Percentiles rank a stretch among this genome's conserved stretches.
Conservation (phyloP, 2,888 invertebrate species). For the Uropetala carovei region DNA sequence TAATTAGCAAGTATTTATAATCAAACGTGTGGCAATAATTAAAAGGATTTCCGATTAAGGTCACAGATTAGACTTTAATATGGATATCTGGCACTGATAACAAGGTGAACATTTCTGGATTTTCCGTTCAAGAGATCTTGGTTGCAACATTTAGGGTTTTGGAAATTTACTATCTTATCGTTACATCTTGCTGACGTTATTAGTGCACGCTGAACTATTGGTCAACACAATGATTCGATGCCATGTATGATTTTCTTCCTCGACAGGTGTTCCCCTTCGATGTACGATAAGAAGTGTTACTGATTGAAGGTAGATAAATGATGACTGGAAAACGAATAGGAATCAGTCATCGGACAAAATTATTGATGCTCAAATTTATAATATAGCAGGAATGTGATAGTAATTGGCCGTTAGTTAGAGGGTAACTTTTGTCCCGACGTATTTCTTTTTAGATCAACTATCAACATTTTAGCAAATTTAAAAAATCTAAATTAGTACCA, state of each 20-base stretch:
- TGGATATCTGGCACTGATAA: neutral
- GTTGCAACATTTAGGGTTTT: neutral
- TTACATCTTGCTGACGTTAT: neutral
- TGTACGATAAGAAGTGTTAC: no score
- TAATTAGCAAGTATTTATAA: neutral
- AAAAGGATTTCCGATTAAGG: neutral
- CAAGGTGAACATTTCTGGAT: neutral
- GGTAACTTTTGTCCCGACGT: no score
- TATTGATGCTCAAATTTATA: no score
- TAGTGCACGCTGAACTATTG: neutral
- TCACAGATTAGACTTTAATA: neutral
- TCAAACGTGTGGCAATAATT: neutral
- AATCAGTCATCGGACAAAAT: no score
- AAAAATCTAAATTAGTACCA: no score
- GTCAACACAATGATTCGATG: neutral
- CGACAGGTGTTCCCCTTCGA: neutral
- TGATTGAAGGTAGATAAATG: no score
- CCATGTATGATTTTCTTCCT: neutral
- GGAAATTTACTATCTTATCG: slow-evolving; percentile 15
- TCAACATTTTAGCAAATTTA: no score
- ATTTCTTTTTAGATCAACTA: no score
- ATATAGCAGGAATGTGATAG: no score
- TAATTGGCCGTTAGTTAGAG: no score
- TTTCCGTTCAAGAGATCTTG: neutral
- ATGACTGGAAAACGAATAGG: no score